Evolutionary conservation across 2,113 vertebrate genomes (phyloP), one percentile per base, ranked within the genome.

Genomic region (Syngnathus typhle): DNA sequence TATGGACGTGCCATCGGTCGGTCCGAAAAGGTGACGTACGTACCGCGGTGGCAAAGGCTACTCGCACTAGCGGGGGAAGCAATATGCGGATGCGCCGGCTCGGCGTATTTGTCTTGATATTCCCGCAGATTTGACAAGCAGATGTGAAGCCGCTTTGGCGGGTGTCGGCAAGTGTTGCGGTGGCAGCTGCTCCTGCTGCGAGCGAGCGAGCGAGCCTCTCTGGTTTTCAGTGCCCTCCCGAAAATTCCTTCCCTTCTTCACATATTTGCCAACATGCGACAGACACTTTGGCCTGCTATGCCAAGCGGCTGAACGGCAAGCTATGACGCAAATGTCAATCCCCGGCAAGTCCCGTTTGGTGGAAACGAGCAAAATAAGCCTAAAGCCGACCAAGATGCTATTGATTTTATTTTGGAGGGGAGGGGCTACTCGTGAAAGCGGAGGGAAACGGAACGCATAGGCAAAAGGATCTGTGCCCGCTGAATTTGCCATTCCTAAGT

Each of bases 21-120:
- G 10, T 43, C 15, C 27, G 44, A 23, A 3, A 44, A 44, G 38
- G 23, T 44, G 39, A 27, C 27, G 60, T 46, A 5, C 38, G 1
- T 2, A 7, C 21, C 5, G 2, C 15, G 38, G 9, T 15, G 23
- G 7, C 60, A 46, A 8, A 9, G 8, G 60, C n/a, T 44, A 23
- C 39, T 44, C 21, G 13, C 39, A 1, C 60, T 23, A 7, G 2
- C 19, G 19, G 12, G n/a, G 1, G 21, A 44, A 27, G 39, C 41
- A 27, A 62, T 27, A 39, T 61, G 59, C 39, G 59, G 37, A 27
- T 32, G 60, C 21, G 39, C 60, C n/a, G 18, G n/a, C 60, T 44
- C 41, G 12, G 39, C 60, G 10, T 46, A 62, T 62, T 62, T 46
- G 60, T 62, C 60, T 62, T 27, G 60, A 62, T 62, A 62, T 27